Percentiles rank a stretch among this genome's conserved stretches.
phyloP scores from a whole-genome alignment of 2,888 invertebrate genomes.

The Standfussiana lucernea region DNA sequence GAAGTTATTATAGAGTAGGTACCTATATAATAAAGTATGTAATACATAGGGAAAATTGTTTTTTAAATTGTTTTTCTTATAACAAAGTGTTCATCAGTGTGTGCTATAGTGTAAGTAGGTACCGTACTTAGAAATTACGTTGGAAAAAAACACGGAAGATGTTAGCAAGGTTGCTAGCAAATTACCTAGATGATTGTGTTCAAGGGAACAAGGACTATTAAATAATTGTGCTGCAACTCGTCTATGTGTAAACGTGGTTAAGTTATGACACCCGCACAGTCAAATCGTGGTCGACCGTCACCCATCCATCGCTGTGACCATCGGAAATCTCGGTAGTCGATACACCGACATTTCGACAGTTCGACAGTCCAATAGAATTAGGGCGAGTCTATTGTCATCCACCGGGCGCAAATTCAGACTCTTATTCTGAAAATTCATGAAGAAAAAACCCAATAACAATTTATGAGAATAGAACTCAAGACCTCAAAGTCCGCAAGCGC shows the following conservation, averaged over 20 bases:
- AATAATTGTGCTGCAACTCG: background rate
- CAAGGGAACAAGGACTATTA: background rate
- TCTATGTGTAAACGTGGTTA: background rate
- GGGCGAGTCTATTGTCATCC: background rate
- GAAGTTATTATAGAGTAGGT: background rate
- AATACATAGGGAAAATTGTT: background rate
- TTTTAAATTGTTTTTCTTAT: background rate
- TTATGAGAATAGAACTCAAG: background rate
- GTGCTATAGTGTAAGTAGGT: background rate
- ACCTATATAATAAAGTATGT: background rate
- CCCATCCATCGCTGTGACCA: background rate
- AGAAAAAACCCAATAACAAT: background rate
- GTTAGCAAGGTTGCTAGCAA: background rate
- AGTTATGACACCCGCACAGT: background rate
- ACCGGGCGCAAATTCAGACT: background rate
- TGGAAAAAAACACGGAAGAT: background rate
- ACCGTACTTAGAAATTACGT: background rate
- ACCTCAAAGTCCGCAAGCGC: no score
- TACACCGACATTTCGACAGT: background rate
- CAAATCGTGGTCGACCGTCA: background rate
- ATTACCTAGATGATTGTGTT: background rate
- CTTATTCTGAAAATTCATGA: no score
- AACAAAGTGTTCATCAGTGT: background rate
- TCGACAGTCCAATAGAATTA: no score
- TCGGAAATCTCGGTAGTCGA: background rate